phyloP scores from a whole-genome alignment of 2,888 invertebrate genomes.

The Heteromyza rotundicornis region DNA sequence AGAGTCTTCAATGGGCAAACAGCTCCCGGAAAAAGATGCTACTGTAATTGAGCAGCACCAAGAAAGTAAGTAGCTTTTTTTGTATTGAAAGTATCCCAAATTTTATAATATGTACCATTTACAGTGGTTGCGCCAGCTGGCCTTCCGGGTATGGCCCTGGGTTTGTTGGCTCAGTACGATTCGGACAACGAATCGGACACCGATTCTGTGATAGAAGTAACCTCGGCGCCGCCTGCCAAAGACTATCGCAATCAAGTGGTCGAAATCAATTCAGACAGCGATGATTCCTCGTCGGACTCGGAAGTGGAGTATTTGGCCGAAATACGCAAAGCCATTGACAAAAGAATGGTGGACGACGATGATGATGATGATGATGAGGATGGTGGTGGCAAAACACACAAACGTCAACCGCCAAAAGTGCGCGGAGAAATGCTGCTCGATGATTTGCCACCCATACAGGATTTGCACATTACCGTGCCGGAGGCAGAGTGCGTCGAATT shows the following conservation, averaged over 20 bases:
- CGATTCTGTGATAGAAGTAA: constrained; percentile 50
- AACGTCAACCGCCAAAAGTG: constrained; percentile 47
- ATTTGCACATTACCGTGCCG: constrained; percentile 79
- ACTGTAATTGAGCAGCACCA: no score
- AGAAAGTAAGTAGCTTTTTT: no score
- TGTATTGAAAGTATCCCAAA: no score
- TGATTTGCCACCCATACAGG: constrained; percentile 82
- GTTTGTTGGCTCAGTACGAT: constrained; percentile 51
- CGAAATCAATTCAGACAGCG: constrained; percentile 41
- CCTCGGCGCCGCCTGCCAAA: constrained; percentile 26
- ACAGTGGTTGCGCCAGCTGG: constrained; percentile 33
- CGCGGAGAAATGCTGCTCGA: constrained; percentile 64
- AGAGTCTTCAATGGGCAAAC: no score
- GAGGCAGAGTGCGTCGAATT: constrained; percentile 76
- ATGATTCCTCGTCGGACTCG: constrained; percentile 27
- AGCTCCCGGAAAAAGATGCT: no score
- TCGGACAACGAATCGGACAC: constrained; percentile 43
- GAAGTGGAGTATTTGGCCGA: constrained; percentile 46
- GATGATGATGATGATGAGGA: constrained; percentile 39
- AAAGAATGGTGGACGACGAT: constrained; percentile 42
- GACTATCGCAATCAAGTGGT: constrained; percentile 44
- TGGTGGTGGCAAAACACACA: constrained; percentile 30
- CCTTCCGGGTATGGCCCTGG: no score
- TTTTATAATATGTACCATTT: no score
- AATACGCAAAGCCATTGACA: constrained; percentile 47